Base-by-base conservation (phyloP, 2,113 vertebrate species). In the Ramphastos sulfuratus region DNA sequence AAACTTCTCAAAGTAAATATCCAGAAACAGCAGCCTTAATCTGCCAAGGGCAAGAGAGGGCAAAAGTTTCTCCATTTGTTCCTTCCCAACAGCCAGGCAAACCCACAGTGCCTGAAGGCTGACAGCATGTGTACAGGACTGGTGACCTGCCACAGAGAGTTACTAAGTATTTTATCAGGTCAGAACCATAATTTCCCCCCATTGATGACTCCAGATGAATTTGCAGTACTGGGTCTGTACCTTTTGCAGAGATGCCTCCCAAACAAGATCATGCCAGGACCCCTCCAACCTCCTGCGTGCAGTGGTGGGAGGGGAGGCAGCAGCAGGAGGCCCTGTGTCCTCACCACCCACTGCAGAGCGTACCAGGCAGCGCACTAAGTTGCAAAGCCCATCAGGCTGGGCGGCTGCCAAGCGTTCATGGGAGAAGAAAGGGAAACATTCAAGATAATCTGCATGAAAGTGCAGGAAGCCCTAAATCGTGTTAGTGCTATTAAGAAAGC, bases 381-480 rank as follows among this genome's bases (percentile, higher is more conserved):
- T 58, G 75, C 52, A 69, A 83, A 95, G 75, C 66, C 76, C 82
- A 30, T 28, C 0, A 8, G 66, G 82, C 70, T 93, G 96, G 82
- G 90, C 42, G 71, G 82, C 92, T 94, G 96, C 94, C 93, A 96
- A 63, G 37, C 2, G 1, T 17, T 60, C 86, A 16, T 6, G 48
- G 88, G 30, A 88, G 80, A 95, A 94, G 87, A 97, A 94, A 97
- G 74, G 92, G 87, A 96, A 96, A 91, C 9, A 9, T 58, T 85
- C 74, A 69, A 70, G 58, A 71, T 52, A 93, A 96, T 95, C 96
- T 93, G 86, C 82, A 92, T 79, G 70, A 55, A 90, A 88, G 93
- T 71, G 64, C 86, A 89, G 74, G 71, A 96, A 93, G 76, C 83
- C 61, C 76, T 74, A 82, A 93, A 94, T 94, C 59, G 39, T 23